Evolutionary conservation across 2,888 invertebrate species (phyloP), one percentile per base, ranked within the genome.

Genomic region (Lampropteryx suffumata): DNA sequence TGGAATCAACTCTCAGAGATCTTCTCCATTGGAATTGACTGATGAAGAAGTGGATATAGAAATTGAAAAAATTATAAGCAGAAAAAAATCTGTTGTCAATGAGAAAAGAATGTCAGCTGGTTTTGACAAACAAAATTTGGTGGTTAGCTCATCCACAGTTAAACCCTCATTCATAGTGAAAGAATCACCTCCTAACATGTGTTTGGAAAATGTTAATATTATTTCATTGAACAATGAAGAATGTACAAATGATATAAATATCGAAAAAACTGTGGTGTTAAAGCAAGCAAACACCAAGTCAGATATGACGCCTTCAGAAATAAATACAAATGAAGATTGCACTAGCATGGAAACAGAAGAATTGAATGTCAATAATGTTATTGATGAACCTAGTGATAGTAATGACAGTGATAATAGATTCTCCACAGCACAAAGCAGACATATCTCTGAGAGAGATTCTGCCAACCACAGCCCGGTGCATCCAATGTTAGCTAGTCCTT

Each of bases 391-490:
- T 71, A 79, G 71, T 76, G 71, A 81, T 68, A 81, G 64, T 70
- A 77, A 77, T 76, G 76, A 79, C 61, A 80, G 68, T 73, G 74
- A 74, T 65, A 76, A 80, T 62, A 80, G 76, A 66, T 88, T 79
- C 67, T 81, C 83, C 50, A 65, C 77, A 62, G 65, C 82, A 64
- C 84, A 83, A 72, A 75, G 71, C 57, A 84, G 88, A 76, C 79
- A 61, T 59, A 76, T 82, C 58, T 82, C 83, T 50, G 91, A 88
- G 71, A 86, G 95, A 70, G 95, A 95, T 81, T 95, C 95, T 14
- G 95, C 95, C 13, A 95, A 95, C 82, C 94, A 95, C 69, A 95
- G 95, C 81, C 95, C 95, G 1, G 92, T 93, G 45, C 95, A 95
- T 67, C 93, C 93, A 28, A 93, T 94, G 75, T 75, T 94, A 64